A percentile compares a stretch with the other conserved stretches of the same genome.
Evolutionary conservation across 1,140 invertebrate species (phyloP).

Genomic region (Bilobella aurantiaca): DNA sequence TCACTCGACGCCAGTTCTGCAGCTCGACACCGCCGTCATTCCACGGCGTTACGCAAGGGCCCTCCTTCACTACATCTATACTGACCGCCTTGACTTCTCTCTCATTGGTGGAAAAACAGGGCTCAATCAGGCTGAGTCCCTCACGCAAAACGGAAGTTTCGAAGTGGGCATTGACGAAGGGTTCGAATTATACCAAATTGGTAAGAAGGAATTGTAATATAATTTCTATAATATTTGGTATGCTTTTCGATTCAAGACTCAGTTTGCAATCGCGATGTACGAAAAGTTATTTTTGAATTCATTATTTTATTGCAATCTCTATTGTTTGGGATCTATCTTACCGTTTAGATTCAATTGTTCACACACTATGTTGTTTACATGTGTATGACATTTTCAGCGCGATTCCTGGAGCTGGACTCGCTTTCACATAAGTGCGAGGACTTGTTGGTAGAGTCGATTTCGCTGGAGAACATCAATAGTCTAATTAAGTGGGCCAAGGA

Average conservation of each 20-base stretch:
- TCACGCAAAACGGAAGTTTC: neutral
- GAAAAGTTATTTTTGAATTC: no score
- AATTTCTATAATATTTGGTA: no score
- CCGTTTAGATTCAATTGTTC: no score
- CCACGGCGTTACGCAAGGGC: neutral
- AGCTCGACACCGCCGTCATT: conserved; percentile 1
- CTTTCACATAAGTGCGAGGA: neutral
- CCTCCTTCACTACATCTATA: conserved; percentile 7
- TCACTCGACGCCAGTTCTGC: neutral
- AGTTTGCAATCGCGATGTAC: no score
- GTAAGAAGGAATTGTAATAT: neutral
- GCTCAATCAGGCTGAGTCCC: neutral
- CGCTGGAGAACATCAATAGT: neutral
- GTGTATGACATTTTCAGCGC: neutral
- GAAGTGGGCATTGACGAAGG: conserved; percentile 3
- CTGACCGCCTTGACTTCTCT: conserved; percentile 3
- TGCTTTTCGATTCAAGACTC: no score
- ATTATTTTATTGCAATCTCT: no score
- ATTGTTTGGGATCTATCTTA: no score
- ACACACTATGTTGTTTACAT: no score
- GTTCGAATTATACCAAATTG: conserved; percentile 6
- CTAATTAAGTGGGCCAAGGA: conserved; percentile 1
- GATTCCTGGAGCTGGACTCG: conserved; percentile 5
- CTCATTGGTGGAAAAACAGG: conserved; percentile 6
- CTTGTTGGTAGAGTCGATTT: conserved; percentile 1